Percentiles rank a stretch among this genome's conserved stretches.
Evolutionary conservation across 2,888 invertebrate genomes (phyloP).

Genomic region (Alentia gelatinosa): DNA sequence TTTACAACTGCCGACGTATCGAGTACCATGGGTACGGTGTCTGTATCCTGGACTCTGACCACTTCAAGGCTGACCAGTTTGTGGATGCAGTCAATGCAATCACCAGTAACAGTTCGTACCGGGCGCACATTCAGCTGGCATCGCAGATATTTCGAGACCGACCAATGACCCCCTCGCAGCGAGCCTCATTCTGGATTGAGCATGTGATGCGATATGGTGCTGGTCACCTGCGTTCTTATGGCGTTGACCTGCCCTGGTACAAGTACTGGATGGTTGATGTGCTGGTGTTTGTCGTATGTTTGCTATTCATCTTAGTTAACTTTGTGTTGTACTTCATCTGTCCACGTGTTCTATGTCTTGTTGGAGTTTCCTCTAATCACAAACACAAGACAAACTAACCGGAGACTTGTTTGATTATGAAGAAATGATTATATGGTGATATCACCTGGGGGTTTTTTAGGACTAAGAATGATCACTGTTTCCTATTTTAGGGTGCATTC

Average conservation of each 20-base stretch:
- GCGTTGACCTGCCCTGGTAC: background rate
- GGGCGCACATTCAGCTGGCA: background rate
- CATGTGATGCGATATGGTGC: background rate
- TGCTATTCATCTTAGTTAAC: no score
- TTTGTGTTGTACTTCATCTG: no score
- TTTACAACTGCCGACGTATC: conserved; percentile 62
- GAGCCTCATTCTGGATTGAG: background rate
- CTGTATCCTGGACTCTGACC: background rate
- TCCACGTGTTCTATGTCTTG: no score
- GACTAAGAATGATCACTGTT: no score
- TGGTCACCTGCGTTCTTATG: background rate
- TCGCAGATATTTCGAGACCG: conserved; percentile 7
- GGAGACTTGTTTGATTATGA: no score
- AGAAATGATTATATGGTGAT: no score
- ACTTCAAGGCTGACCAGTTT: background rate
- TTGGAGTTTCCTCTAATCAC: no score
- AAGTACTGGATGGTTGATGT: background rate
- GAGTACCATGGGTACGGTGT: conserved; percentile 63
- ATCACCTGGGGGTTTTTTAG: no score
- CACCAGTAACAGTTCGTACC: background rate
- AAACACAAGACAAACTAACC: no score
- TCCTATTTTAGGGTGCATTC: no score
- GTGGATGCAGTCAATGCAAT: background rate
- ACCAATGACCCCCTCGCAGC: background rate
- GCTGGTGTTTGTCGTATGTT: background rate